phyloP scores from a whole-genome alignment of 2,797 vertebrate species.

The Sebastes alutus region DNA sequence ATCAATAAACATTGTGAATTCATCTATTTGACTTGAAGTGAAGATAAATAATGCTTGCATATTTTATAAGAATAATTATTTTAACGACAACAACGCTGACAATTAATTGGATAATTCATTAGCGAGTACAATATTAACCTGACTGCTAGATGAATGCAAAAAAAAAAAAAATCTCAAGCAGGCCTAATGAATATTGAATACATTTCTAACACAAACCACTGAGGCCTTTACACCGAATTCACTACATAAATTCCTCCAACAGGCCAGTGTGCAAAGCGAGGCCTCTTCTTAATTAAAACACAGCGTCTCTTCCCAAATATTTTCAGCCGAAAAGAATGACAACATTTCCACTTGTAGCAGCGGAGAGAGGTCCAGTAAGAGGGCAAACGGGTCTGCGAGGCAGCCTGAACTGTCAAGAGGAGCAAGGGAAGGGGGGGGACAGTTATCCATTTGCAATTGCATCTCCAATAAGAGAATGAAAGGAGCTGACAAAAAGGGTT shows the following conservation, averaged over 20 bases:
- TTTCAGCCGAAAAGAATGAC: slow-evolving; percentile 60
- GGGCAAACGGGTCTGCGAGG: slow-evolving; percentile 43
- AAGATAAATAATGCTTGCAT: slow-evolving; percentile 43
- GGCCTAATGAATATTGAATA: slow-evolving; percentile 31
- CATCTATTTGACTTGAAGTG: slow-evolving; percentile 13
- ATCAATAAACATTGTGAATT: slow-evolving; percentile 14
- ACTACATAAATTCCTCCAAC: slow-evolving; percentile 16
- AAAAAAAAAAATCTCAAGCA: slow-evolving; percentile 4
- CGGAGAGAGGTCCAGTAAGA: slow-evolving; percentile 36
- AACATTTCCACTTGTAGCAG: slow-evolving; percentile 52
- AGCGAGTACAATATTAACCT: slow-evolving; percentile 20
- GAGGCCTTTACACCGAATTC: slow-evolving; percentile 50
- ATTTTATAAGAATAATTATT: slow-evolving; percentile 32
- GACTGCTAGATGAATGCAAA: not conserved
- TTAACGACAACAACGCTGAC: slow-evolving; percentile 18
- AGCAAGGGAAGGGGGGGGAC: slow-evolving; percentile 39
- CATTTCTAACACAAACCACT: slow-evolving; percentile 16
- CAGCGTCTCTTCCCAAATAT: slow-evolving; percentile 34
- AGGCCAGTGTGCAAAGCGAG: slow-evolving; percentile 41
- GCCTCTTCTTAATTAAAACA: slow-evolving; percentile 40
- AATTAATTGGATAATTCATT: slow-evolving; percentile 52
- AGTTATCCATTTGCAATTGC: slow-evolving; percentile 70
- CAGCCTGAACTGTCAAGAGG: slow-evolving; percentile 45
- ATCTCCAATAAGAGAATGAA: slow-evolving; percentile 81
- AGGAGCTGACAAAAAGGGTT: slow-evolving; percentile 85